These are phyloP conservation scores for Holacanthus passer DNA, from an alignment of 2,113 vertebrate genomes.

Conservation along the genomic window DNA sequence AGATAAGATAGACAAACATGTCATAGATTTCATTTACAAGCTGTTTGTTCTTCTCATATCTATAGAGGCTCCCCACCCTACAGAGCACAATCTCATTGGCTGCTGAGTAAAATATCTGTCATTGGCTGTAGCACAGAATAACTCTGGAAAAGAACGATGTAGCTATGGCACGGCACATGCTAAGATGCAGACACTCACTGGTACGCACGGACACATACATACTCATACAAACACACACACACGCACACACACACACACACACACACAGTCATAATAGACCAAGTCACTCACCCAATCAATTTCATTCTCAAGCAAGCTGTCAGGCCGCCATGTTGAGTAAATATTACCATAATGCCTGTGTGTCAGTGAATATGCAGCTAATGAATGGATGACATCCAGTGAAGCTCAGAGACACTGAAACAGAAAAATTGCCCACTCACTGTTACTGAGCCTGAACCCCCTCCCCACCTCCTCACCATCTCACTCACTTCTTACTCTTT, in stretches of 20 bases:
- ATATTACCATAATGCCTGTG: conserved; percentile 78
- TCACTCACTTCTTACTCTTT: conserved; percentile 18
- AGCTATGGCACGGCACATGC: conserved; percentile 82
- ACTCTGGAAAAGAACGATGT: conserved; percentile 74
- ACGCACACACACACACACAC: conserved; percentile 40
- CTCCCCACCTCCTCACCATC: conserved; percentile 13
- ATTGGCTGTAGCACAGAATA: conserved; percentile 75
- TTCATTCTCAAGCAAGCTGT: conserved; percentile 78
- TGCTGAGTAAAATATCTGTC: conserved; percentile 78
- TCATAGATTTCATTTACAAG: conserved; percentile 82
- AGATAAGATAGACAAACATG: conserved; percentile 84
- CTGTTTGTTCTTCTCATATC: conserved; percentile 78
- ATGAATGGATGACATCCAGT: conserved; percentile 79
- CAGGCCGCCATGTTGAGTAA: conserved; percentile 77
- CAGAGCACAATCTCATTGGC: conserved; percentile 79
- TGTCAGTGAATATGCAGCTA: conserved; percentile 76
- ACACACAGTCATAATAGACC: conserved; percentile 63
- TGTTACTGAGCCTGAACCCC: conserved; percentile 35
- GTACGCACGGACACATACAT: conserved; percentile 53
- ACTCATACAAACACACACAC: conserved; percentile 41
- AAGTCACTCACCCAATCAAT: conserved; percentile 75
- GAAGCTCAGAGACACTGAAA: conserved; percentile 68
- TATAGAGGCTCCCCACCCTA: conserved; percentile 61
- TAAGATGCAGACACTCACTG: conserved; percentile 71
- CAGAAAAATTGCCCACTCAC: conserved; percentile 59